Conservation (phyloP, 2,888 invertebrate genomes). For the Zelleria hepariella region DNA sequence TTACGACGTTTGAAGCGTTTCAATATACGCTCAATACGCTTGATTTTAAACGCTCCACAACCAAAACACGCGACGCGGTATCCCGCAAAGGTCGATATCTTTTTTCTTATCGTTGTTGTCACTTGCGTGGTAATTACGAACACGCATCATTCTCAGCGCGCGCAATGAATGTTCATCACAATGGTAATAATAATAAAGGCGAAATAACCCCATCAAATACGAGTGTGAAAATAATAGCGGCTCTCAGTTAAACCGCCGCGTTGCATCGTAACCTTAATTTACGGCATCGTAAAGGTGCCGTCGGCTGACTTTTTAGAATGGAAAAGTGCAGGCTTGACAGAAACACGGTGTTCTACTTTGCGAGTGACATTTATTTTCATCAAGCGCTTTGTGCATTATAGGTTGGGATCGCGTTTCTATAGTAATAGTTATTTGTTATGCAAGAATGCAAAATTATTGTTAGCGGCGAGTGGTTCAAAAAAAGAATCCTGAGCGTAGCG, state of each 20-base stretch:
- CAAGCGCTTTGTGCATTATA: no score
- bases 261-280: conserved; percentile 25
- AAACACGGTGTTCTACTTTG: not conserved
- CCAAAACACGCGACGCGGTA: no score
- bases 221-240: conserved; percentile 13
- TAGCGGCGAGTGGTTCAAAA: no score
- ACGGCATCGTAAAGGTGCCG: conserved; percentile 28
- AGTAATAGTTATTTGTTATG: no score
- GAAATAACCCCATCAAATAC: not conserved
- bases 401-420: no score
- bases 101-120: not conserved
- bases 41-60: no score
- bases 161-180: not conserved
- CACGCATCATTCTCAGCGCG: not conserved
- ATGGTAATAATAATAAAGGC: not conserved
- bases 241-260: conserved; percentile 9
- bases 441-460: no score
- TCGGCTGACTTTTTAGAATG: not conserved
- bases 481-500: no score
- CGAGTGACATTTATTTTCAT: not conserved
- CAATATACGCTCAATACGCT: no score
- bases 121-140: not conserved
- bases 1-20: no score
- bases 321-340: not conserved
- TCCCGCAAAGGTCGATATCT: no score